Conservation (phyloP, 2,797 vertebrate genomes). For the Chaenodraco wilsoni region DNA sequence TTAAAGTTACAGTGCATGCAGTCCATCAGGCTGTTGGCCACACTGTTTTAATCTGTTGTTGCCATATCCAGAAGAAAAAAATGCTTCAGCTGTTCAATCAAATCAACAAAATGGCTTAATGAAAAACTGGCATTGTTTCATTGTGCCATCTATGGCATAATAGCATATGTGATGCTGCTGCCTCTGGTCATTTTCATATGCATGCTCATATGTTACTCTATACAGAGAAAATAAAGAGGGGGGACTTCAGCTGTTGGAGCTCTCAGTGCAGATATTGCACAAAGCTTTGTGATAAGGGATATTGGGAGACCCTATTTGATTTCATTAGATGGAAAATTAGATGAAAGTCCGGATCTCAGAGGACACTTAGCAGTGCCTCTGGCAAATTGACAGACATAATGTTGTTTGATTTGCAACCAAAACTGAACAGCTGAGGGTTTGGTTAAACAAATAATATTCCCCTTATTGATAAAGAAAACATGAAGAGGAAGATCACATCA, state of each 20-base stretch:
- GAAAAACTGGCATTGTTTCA: slow-evolving; percentile 77
- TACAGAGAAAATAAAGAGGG: slow-evolving; percentile 74
- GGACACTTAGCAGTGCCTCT: slow-evolving; percentile 87
- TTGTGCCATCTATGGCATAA: slow-evolving; percentile 75
- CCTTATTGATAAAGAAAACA: slow-evolving; percentile 50
- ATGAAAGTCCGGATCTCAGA: slow-evolving; percentile 94
- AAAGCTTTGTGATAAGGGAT: slow-evolving; percentile 84
- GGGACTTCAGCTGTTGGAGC: slow-evolving; percentile 84
- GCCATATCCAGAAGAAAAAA: slow-evolving; percentile 64
- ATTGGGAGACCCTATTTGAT: slow-evolving; percentile 87
- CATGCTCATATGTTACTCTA: slow-evolving; percentile 83
- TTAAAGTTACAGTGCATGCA: slow-evolving; percentile 70
- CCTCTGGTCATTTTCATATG: slow-evolving; percentile 81
- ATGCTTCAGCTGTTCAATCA: slow-evolving; percentile 77
- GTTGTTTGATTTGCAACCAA: slow-evolving; percentile 83
- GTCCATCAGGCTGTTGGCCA: slow-evolving; percentile 77
- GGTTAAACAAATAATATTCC: slow-evolving; percentile 62
- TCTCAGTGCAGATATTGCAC: slow-evolving; percentile 85
- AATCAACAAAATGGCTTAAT: slow-evolving; percentile 72
- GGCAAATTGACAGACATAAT: slow-evolving; percentile 85
- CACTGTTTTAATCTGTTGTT: slow-evolving; percentile 75
- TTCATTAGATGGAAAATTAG: slow-evolving; percentile 94
- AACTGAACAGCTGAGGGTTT: slow-evolving; percentile 77
- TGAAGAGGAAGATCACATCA: slow-evolving; percentile 11
- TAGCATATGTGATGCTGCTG: slow-evolving; percentile 81